Evolutionary conservation across 2,797 vertebrate genomes (phyloP).

Genomic region (Champsocephalus esox): DNA sequence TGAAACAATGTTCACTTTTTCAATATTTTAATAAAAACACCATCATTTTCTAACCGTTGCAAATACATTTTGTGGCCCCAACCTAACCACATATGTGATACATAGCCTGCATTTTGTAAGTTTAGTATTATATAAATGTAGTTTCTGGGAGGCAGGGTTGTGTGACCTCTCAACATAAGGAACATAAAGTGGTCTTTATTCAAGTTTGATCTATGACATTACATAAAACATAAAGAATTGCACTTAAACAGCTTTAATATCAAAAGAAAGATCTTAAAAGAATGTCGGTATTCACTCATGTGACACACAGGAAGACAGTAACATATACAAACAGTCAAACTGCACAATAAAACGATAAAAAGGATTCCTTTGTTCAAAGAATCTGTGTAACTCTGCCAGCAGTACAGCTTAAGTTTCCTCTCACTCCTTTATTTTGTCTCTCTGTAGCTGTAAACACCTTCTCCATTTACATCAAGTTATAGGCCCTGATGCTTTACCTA

Average conservation of each 20-base stretch:
- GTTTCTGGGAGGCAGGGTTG: neutral
- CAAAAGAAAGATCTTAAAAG: neutral
- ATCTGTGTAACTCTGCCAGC: slow-evolving; percentile 38
- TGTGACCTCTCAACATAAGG: neutral
- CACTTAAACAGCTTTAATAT: neutral
- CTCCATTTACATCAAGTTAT: slow-evolving; percentile 57
- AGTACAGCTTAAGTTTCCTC: slow-evolving; percentile 46
- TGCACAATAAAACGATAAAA: slow-evolving; percentile 52
- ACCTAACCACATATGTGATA: neutral
- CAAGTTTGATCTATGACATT: slow-evolving; percentile 4
- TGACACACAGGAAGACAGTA: neutral
- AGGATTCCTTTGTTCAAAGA: slow-evolving; percentile 48
- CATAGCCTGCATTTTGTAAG: neutral
- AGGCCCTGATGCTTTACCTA: slow-evolving; percentile 39
- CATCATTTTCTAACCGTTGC: neutral
- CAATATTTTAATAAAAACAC: slow-evolving; percentile 8
- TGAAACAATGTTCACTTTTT: neutral
- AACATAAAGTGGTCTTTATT: neutral
- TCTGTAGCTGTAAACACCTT: slow-evolving; percentile 64
- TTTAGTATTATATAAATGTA: neutral
- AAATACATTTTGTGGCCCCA: neutral
- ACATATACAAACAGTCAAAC: slow-evolving; percentile 29
- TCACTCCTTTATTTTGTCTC: slow-evolving; percentile 61
- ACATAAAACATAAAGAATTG: neutral
- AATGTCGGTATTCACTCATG: neutral